Base-by-base conservation (phyloP, 2,113 vertebrate species). In the Willisornis vidua region DNA sequence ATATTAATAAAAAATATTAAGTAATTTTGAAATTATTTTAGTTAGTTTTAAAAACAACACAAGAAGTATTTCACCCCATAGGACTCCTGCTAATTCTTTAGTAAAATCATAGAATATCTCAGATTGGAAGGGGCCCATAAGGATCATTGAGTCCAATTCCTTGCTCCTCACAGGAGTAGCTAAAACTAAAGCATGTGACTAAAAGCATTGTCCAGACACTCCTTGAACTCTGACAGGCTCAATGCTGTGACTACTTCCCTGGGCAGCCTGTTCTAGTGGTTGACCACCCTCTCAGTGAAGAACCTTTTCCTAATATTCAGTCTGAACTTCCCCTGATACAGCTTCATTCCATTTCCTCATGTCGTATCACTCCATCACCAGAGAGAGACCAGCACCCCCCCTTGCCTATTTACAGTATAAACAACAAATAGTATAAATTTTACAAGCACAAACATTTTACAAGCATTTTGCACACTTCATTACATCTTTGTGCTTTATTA, bases 201-300 rank as follows among this genome's bases (percentile, higher is more conserved):
- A 46, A 33, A 48, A 55, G 16, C 2, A 2, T 10, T 9, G 3
- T 41, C 43, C 48, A 84, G 37, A 72, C 0, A 2, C 15, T 67
- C 37, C n/a, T 2, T n/a, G 26, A 77, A 66, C 10, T 71, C n/a
- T 62, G 72, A 48, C 39, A 76, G 33, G 35, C 13, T 75, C 51
- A 49, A 28, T 65, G 49, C 45, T 12, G 1, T 23, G 14, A n/a
- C 14, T 46, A 31, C 26, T 57, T 49, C 33, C 55, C 45, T 65
- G 58, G 8, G 39, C 3, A 84, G n/a, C 33, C 45, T 65, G 49
- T 37, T 87, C 14, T 39, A 76, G 37, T 7, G 12, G 67, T 10
- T 5, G 5, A 82, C 5, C 23, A 49, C 4, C 6, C 9, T 31
- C 24, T 10, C 35, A 80, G 43, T 29, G 29, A 87, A 76, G 33